These are phyloP conservation scores for Thymelicus sylvestris DNA, from an alignment of 2,888 invertebrate species.

Conservation along the genomic window DNA sequence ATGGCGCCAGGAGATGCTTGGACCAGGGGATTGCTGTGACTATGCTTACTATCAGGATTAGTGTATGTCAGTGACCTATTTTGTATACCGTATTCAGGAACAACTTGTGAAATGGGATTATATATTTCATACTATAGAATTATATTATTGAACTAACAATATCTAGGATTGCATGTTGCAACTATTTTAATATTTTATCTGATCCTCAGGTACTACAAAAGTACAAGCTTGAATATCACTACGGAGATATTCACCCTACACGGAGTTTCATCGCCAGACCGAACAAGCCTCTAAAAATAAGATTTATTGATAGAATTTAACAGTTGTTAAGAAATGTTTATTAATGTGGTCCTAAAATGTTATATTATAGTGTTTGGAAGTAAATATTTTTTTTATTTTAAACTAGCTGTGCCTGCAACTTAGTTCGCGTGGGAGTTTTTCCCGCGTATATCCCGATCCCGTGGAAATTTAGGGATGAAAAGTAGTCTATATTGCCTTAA, in stretches of 20 bases:
- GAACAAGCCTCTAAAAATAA: slow-evolving; percentile 85
- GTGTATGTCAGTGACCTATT: no score
- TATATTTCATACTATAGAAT: no score
- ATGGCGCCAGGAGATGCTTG: neutral
- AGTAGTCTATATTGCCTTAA: no score
- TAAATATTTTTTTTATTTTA: slow-evolving; percentile 16
- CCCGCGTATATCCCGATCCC: no score
- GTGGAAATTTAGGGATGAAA: no score
- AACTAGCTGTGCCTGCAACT: neutral
- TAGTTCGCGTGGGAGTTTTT: no score
- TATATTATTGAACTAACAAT: no score
- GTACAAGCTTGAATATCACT: slow-evolving; percentile 87
- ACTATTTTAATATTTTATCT: neutral
- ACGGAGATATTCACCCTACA: slow-evolving; percentile 86
- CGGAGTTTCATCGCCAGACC: slow-evolving; percentile 85
- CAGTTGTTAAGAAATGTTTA: slow-evolving; percentile 26
- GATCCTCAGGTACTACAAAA: slow-evolving; percentile 83
- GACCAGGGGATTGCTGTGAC: no score
- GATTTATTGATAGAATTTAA: slow-evolving; percentile 85
- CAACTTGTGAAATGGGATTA: no score
- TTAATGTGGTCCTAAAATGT: slow-evolving; percentile 21
- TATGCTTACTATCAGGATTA: no score
- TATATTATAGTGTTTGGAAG: slow-evolving; percentile 14
- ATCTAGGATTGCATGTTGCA: no score
- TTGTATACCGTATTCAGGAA: no score